These are phyloP conservation scores for Rostratula benghalensis DNA, from an alignment of 2,113 vertebrate species.

Conservation along the genomic window DNA sequence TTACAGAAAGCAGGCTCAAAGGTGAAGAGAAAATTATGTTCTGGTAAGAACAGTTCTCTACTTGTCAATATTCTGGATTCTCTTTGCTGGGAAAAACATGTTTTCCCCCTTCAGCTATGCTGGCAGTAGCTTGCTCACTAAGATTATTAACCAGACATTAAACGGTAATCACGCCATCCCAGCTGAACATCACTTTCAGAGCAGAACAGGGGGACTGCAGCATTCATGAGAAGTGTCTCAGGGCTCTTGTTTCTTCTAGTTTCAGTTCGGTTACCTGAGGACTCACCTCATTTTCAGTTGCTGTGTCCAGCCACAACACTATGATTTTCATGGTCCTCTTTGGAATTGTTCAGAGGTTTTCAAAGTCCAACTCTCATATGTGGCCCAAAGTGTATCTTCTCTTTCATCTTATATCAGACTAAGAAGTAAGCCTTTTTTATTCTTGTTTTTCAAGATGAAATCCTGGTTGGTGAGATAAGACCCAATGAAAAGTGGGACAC, in stretches of 20 bases:
- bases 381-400: not conserved
- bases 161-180: not conserved
- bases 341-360: not conserved
- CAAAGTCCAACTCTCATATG: not conserved
- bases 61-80: not conserved
- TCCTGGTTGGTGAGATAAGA: not conserved
- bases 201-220: not conserved
- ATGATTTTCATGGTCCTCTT: not conserved
- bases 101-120: not conserved
- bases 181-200: not conserved
- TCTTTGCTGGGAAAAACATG: not conserved
- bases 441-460: not conserved
- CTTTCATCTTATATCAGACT: not conserved
- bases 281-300: not conserved
- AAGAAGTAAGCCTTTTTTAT: not conserved
- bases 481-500: not conserved
- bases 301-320: not conserved
- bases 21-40: not conserved
- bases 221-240: not conserved
- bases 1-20: not conserved
- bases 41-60: not conserved
- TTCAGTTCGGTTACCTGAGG: not conserved
- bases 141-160: not conserved
- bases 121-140: not conserved
- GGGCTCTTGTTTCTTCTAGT: not conserved